Conservation (phyloP, 2,888 invertebrate species). For the Hermaeophaga mercurialis region DNA sequence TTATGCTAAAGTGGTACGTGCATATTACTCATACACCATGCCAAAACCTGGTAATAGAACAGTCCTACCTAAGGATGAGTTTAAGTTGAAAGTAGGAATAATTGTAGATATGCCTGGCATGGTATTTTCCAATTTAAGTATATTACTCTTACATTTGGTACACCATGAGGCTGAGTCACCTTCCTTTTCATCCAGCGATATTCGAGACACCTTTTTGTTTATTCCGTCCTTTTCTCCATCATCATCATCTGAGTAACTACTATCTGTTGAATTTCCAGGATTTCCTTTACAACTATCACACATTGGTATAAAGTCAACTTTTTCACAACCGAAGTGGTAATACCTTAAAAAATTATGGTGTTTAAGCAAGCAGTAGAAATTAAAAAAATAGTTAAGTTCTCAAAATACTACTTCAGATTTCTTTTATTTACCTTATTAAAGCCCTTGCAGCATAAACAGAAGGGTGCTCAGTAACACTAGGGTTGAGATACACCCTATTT, state of each 20-base stretch:
- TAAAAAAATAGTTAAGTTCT: neutral
- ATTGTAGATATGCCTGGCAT: constrained; percentile 60
- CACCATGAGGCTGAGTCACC: constrained; percentile 56
- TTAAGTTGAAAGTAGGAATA: constrained; percentile 54
- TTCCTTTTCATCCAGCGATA: constrained; percentile 52
- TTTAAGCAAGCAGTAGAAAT: neutral
- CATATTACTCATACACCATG: neutral
- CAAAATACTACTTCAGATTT: too few relatives aligned
- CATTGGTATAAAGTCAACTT: constrained; percentile 59
- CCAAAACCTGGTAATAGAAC: neutral
- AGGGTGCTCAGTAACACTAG: constrained; percentile 75
- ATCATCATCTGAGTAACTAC: constrained; percentile 35
- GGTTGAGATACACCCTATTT: constrained; percentile 84
- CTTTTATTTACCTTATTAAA: constrained; percentile 66
- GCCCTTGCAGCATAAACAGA: constrained; percentile 85
- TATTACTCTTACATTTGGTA: constrained; percentile 59
- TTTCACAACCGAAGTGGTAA: constrained; percentile 71
- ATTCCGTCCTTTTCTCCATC: constrained; percentile 43
- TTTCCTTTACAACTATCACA: constrained; percentile 39
- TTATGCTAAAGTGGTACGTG: neutral
- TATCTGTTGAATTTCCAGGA: constrained; percentile 23
- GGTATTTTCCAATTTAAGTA: constrained; percentile 56
- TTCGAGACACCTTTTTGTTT: constrained; percentile 52
- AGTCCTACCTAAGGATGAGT: constrained; percentile 29
- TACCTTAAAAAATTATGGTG: constrained; percentile 59